phyloP scores from a whole-genome alignment of 1,140 invertebrate genomes.

The Drosophila littoralis region DNA sequence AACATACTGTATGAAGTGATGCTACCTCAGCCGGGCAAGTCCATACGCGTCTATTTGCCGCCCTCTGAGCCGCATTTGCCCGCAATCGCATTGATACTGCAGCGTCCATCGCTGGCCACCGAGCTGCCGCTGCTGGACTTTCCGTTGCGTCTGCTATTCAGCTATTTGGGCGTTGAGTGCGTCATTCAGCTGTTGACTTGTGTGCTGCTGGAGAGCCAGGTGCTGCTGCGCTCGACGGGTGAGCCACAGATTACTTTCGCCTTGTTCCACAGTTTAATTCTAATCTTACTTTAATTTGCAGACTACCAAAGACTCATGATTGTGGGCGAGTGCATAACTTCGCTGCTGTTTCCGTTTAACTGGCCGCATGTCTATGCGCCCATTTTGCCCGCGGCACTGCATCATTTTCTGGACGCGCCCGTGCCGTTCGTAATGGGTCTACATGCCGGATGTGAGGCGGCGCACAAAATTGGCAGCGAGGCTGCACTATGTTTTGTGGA shows the following conservation, averaged over 20 bases:
- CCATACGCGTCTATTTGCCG: slow-evolving; percentile 92
- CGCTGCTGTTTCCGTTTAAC: slow-evolving; percentile 96
- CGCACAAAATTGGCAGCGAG: slow-evolving; percentile 87
- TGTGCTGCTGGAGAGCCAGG: slow-evolving; percentile 98
- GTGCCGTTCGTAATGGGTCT: slow-evolving; percentile 99
- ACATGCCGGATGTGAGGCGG: slow-evolving; percentile 86
- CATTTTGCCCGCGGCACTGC: slow-evolving; percentile 96
- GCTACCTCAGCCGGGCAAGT: slow-evolving; percentile 93
- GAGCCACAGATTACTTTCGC: slow-evolving; percentile 37
- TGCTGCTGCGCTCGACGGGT: slow-evolving; percentile 96
- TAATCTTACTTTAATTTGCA: slow-evolving; percentile 72
- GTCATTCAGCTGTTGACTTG: slow-evolving; percentile 97
- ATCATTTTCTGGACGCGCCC: slow-evolving; percentile 99
- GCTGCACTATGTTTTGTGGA: slow-evolving; percentile 98
- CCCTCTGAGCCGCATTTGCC: slow-evolving; percentile 89
- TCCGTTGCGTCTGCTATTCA: slow-evolving; percentile 94
- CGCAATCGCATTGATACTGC: slow-evolving; percentile 87
- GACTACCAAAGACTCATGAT: slow-evolving; percentile 98
- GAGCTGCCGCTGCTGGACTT: slow-evolving; percentile 98
- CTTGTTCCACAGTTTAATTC: not conserved
- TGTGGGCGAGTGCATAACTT: slow-evolving; percentile 96
- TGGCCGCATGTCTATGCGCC: slow-evolving; percentile 99
- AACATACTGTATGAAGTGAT: slow-evolving; percentile 97
- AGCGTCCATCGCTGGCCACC: slow-evolving; percentile 89
- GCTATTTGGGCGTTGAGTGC: slow-evolving; percentile 94